A percentile compares a stretch with the other conserved stretches of the same genome.
Evolutionary conservation across 2,113 vertebrate species (phyloP).

Genomic region (Leucosticte australis): DNA sequence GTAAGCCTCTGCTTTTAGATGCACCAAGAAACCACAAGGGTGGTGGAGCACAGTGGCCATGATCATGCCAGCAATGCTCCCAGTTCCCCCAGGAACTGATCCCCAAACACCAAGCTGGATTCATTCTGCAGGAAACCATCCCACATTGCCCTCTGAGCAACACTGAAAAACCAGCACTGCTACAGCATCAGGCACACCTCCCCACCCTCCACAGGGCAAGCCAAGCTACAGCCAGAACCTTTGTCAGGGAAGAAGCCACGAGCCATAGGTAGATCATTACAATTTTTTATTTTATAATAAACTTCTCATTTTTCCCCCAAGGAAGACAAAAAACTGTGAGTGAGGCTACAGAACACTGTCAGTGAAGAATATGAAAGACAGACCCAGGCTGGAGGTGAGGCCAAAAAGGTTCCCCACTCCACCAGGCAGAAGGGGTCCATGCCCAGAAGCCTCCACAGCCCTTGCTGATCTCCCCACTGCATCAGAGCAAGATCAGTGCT

Average conservation of each 20-base stretch:
- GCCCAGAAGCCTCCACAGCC: background rate
- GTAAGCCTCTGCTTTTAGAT: background rate
- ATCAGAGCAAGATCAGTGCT: background rate
- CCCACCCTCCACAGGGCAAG: background rate
- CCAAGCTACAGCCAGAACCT: background rate
- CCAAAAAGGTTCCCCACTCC: background rate
- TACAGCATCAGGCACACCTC: background rate
- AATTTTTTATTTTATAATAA: constrained; percentile 66
- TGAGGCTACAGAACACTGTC: constrained; percentile 44
- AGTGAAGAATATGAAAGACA: background rate
- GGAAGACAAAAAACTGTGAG: constrained; percentile 48
- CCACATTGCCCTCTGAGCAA: accelerated
- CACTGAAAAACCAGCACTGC: background rate
- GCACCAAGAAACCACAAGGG: accelerated
- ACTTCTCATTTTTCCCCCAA: constrained; percentile 40
- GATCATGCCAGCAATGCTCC: background rate
- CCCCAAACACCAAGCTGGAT: background rate
- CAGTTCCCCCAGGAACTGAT: accelerated
- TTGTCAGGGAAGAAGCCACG: background rate
- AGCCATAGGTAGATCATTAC: background rate
- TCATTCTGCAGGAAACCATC: background rate
- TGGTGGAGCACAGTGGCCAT: background rate
- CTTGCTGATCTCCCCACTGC: background rate
- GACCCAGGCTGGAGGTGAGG: background rate
- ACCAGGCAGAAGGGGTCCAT: background rate